Percentiles rank a stretch among this genome's conserved stretches.
These are phyloP conservation scores for Botia almorhae DNA, from an alignment of 2,797 vertebrate genomes.

Conservation along the genomic window DNA sequence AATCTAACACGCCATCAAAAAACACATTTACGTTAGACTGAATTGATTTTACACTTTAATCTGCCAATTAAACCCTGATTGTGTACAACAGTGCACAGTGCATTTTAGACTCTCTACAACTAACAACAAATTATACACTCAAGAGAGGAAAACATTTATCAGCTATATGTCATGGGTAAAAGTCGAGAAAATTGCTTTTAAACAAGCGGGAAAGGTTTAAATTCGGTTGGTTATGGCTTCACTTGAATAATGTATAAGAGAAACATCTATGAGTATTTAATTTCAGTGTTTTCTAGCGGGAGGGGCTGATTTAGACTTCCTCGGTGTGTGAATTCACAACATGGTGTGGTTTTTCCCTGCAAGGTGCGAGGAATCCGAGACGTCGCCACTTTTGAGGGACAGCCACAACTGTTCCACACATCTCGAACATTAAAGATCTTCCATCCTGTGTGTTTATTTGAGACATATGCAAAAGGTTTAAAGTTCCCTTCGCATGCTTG, in stretches of 20 bases:
- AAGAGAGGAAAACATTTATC: neutral
- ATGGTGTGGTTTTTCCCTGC: constrained; percentile 30
- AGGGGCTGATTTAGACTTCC: constrained; percentile 3
- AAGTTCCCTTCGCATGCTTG: neutral
- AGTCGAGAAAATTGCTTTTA: neutral
- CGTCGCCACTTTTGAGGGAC: constrained; percentile 1
- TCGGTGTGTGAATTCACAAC: constrained; percentile 30
- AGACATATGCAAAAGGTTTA: neutral
- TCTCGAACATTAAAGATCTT: constrained; percentile 1
- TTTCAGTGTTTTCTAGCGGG: neutral
- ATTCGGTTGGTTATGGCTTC: neutral
- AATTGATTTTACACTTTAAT: neutral
- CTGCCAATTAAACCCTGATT: constrained; percentile 1
- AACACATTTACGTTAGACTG: constrained; percentile 12
- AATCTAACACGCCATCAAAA: constrained; percentile 46
- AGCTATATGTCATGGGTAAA: neutral
- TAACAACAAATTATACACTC: neutral
- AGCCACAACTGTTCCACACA: constrained; percentile 1
- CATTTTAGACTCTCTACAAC: constrained; percentile 7
- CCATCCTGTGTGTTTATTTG: neutral
- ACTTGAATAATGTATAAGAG: constrained; percentile 7
- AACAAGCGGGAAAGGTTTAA: neutral
- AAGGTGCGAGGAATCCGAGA: constrained; percentile 9
- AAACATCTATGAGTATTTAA: neutral
- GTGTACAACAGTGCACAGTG: constrained; percentile 5